Evolutionary conservation across 2,113 vertebrate species (phyloP), one percentile per base, ranked within the genome.

Genomic region (Otocyon megalotis): DNA sequence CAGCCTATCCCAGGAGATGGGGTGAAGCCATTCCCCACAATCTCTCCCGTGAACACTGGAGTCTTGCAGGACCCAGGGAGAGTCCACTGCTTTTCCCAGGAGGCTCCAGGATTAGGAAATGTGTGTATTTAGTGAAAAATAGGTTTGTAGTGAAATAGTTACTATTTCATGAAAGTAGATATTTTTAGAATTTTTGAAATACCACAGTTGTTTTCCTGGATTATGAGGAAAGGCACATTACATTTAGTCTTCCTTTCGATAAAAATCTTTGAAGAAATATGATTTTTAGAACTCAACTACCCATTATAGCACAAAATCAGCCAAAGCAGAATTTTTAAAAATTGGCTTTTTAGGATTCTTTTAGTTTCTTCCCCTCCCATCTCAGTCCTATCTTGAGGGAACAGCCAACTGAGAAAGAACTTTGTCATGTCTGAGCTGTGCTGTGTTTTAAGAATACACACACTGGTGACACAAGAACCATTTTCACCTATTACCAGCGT

Each of bases 101-200:
- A 98, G 97, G 98, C 98, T 98, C 98, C 98, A 98, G 98, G 98
- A 99, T 98, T 98, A 98, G 98, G 98, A 98, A 98, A 98, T 54
- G 98, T 99, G 98, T 99, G 99, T 99, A 99, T 99, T 99, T 99
- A 99, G 99, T 99, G 98, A 99, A 98, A 98, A 99, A 98, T 99
- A 99, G 99, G 99, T 99, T 99, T 99, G 99, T 99, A 99, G 99
- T 99, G 98, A 99, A 99, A 99, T 99, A 99, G 99, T 99, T 99
- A 98, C 98, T 99, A 99, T 99, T 99, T 99, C 99, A 99, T 99
- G 98, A 98, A 98, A 98, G 99, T 99, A 99, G 99, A 99, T 99
- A 99, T 99, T 99, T 99, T 99, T 99, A 99, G 99, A 99, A 98
- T 98, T 98, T 99, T 99, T 99, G 98, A 99, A 99, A 98, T 98